Conservation (phyloP, 53 echinoderm and acorn worm genomes). For the Henricia sp. region DNA sequence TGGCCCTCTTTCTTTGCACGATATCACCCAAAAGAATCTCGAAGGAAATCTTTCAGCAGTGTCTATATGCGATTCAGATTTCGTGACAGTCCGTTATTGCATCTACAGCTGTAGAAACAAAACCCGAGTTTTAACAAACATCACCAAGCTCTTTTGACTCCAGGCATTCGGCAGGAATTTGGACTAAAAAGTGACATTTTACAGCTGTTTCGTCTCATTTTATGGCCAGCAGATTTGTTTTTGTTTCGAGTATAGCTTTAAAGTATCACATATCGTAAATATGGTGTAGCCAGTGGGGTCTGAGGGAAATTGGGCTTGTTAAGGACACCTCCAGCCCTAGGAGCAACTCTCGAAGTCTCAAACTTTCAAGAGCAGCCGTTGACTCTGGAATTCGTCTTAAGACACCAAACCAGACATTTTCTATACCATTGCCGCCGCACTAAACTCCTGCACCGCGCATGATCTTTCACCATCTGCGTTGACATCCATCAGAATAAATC, state of each 20-base stretch:
- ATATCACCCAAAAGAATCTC: neutral
- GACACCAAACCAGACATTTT: neutral
- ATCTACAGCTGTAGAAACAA: conserved; percentile 45
- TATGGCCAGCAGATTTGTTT: conserved; percentile 26
- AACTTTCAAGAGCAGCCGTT: neutral
- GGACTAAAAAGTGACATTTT: conserved; percentile 23
- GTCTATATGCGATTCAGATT: neutral
- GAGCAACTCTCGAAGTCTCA: neutral
- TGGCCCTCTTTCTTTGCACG: neutral
- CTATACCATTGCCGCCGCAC: neutral
- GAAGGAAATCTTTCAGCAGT: neutral
- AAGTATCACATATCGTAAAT: conserved; percentile 28
- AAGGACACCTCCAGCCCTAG: neutral
- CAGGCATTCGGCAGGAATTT: neutral
- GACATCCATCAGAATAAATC: neutral
- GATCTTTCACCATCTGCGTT: neutral
- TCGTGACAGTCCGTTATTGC: neutral
- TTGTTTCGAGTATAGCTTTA: neutral
- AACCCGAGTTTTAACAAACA: neutral
- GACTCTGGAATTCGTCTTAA: neutral
- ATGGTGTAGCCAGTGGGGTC: conserved; percentile 52
- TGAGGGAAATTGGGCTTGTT: conserved; percentile 38
- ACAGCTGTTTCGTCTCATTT: conserved; percentile 28
- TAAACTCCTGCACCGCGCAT: neutral
- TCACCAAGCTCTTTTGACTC: neutral